These are phyloP conservation scores for Heliconius nattereri DNA, from an alignment of 1,140 invertebrate species.

Conservation along the genomic window DNA sequence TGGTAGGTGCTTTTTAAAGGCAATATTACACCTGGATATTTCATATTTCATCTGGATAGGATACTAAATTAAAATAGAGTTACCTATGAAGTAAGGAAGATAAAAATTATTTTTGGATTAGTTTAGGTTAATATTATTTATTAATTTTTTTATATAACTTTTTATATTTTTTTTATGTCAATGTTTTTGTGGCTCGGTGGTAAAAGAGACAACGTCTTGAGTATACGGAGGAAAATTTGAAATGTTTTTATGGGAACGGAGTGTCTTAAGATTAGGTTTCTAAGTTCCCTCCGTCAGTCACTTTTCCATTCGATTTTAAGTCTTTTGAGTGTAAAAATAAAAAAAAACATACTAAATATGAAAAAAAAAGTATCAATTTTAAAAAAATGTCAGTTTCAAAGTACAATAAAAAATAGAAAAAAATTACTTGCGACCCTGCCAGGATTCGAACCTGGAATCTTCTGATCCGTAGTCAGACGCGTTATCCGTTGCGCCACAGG, in stretches of 20 bases:
- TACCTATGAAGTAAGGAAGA: not conserved
- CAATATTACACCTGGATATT: not conserved
- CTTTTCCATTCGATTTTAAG: too few species aligned
- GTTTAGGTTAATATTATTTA: too few species aligned
- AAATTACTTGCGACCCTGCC: conserved; percentile 62
- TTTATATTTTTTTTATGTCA: too few species aligned
- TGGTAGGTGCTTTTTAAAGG: not conserved
- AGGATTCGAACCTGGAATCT: conserved; percentile 80
- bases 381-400: conserved; percentile 25
- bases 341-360: not conserved
- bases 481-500: conserved; percentile 86
- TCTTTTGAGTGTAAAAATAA: not conserved
- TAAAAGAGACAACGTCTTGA: too few species aligned
- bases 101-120: not conserved
- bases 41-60: conserved; percentile 1
- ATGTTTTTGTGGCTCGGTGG: too few species aligned
- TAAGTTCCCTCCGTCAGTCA: too few species aligned
- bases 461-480: conserved; percentile 15
- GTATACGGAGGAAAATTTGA: too few species aligned
- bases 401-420: conserved; percentile 34
- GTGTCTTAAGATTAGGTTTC: too few species aligned
- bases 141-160: too few species aligned
- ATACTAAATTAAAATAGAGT: not conserved
- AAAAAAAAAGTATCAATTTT: not conserved
- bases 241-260: too few species aligned